Conservation (phyloP, 1,140 invertebrate genomes). For the Pachypeltis micranthus region DNA sequence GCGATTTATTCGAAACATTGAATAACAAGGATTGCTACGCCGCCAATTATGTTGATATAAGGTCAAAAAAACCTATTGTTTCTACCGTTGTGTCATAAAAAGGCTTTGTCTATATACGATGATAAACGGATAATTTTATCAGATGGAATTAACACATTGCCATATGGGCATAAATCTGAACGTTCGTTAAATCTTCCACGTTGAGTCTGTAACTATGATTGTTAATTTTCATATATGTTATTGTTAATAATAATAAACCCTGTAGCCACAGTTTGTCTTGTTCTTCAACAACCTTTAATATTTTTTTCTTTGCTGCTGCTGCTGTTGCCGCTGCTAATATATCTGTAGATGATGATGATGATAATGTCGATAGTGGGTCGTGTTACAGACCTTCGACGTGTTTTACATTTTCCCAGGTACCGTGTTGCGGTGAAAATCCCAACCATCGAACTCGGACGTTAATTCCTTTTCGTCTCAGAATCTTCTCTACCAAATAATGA, state of each 20-base stretch:
- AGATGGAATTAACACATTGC: not conserved
- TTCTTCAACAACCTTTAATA: not conserved
- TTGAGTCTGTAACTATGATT: too few relatives aligned
- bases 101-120: not conserved
- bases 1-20: too few relatives aligned
- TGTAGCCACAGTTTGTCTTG: not conserved
- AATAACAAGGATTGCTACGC: too few relatives aligned
- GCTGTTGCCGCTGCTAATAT: not conserved
- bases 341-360: not conserved
- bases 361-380: not conserved
- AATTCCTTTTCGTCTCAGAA: too few relatives aligned
- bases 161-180: not conserved
- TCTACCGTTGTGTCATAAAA: not conserved
- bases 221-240: too few relatives aligned
- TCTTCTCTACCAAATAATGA: too few relatives aligned
- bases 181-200: too few relatives aligned
- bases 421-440: too few relatives aligned
- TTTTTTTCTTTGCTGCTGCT: not conserved
- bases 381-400: not conserved
- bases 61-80: not conserved
- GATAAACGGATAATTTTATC: not conserved
- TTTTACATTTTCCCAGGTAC: not conserved
- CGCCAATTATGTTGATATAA: too few relatives aligned
- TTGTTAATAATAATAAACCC: not conserved
- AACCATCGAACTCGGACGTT: too few relatives aligned